Percentiles rank a stretch among this genome's conserved stretches.
These are phyloP conservation scores for Troides helena DNA, from an alignment of 2,888 invertebrate species.

Conservation along the genomic window DNA sequence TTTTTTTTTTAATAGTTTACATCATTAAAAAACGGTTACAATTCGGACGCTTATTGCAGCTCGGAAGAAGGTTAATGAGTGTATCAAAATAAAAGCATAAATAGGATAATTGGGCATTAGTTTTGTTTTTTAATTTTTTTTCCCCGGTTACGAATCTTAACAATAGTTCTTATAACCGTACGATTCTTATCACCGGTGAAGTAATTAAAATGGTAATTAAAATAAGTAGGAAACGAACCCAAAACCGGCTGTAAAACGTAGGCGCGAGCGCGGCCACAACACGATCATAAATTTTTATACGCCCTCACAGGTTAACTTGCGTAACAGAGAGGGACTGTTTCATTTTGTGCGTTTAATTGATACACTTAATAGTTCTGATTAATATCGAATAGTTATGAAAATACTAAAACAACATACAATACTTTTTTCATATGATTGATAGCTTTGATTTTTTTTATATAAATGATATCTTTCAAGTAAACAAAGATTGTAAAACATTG, in stretches of 20 bases:
- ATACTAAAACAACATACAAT: background rate
- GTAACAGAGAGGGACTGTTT: slow-evolving; percentile 47
- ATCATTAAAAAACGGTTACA: slow-evolving; percentile 6
- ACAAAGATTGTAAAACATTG: background rate
- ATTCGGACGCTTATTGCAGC: slow-evolving; percentile 7
- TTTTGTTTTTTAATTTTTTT: slow-evolving; percentile 25
- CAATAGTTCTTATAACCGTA: slow-evolving; percentile 53
- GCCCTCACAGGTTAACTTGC: slow-evolving; percentile 48
- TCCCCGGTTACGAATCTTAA: slow-evolving; percentile 52
- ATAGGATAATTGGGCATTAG: slow-evolving; percentile 29
- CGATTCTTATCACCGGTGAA: slow-evolving; percentile 62
- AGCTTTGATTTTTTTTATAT: too few species aligned
- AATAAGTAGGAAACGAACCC: slow-evolving; percentile 68
- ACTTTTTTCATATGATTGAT: background rate
- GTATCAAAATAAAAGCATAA: slow-evolving; percentile 25
- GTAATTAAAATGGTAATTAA: slow-evolving; percentile 73
- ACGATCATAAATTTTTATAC: slow-evolving; percentile 66
- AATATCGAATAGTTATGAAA: slow-evolving; percentile 5
- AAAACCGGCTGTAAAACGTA: slow-evolving; percentile 62
- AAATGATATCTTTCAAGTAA: background rate
- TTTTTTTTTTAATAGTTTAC: slow-evolving; percentile 15
- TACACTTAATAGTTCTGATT: slow-evolving; percentile 11
- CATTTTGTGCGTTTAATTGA: slow-evolving; percentile 23
- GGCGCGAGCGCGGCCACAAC: slow-evolving; percentile 57
- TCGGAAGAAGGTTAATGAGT: slow-evolving; percentile 26